Percentiles rank a stretch among this genome's conserved stretches.
Evolutionary conservation across 2,113 vertebrate species (phyloP).

Genomic region (Heterochromis multidens): DNA sequence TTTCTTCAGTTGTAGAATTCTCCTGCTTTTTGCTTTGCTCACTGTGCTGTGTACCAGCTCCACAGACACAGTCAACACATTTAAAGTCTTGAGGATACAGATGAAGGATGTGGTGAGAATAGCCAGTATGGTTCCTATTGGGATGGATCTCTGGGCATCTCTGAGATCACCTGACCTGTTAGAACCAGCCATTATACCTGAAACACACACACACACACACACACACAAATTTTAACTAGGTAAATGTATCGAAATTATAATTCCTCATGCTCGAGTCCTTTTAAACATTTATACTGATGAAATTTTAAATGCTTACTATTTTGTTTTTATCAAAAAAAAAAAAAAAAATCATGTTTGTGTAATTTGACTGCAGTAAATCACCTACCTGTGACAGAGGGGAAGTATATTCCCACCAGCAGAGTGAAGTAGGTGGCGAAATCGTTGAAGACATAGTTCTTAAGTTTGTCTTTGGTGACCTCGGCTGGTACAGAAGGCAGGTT

Average conservation of each 20-base stretch:
- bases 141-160: constrained; percentile 95
- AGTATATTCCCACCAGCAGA: constrained; percentile 95
- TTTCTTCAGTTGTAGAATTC: background rate
- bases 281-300: background rate
- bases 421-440: constrained; percentile 92
- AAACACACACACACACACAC: background rate
- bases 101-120: constrained; percentile 93
- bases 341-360: background rate
- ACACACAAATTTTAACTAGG: background rate
- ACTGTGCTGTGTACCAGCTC: background rate
- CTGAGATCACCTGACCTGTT: constrained; percentile 93
- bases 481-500: constrained; percentile 43
- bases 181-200: constrained; percentile 97
- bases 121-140: constrained; percentile 91
- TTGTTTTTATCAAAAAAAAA: too few relatives aligned
- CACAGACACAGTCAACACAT: background rate
- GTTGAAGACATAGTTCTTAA: constrained; percentile 78
- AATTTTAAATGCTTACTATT: background rate
- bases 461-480: constrained; percentile 26
- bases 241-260: background rate
- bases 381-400: constrained; percentile 93
- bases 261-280: background rate
- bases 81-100: constrained; percentile 83
- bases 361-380: background rate
- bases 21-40: too few relatives aligned